Conservation (phyloP, 2,888 invertebrate species). For the Scaptomyza tumidula region DNA sequence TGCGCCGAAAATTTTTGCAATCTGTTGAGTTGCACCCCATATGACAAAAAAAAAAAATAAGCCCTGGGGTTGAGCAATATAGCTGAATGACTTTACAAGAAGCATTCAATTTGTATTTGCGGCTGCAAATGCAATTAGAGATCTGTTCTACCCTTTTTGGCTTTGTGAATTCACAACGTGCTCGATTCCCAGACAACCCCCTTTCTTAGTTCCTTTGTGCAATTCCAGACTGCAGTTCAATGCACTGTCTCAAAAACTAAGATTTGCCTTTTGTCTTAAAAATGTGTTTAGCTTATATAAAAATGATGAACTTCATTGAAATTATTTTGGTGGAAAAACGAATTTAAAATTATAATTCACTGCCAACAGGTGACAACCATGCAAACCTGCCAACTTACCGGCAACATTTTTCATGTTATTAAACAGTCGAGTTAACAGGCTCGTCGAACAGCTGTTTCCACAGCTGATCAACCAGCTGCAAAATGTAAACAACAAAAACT, state of each 20-base stretch:
- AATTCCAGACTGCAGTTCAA: constrained; percentile 63
- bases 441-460: constrained; percentile 44
- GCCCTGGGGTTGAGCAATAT: constrained; percentile 36
- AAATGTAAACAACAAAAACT: constrained; percentile 73
- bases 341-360: constrained; percentile 11
- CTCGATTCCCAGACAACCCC: constrained; percentile 71
- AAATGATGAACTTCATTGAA: not conserved
- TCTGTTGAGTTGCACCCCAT: constrained; percentile 57
- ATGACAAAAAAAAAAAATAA: constrained; percentile 4
- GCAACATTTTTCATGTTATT: constrained; percentile 23
- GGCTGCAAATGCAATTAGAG: constrained; percentile 68
- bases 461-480: constrained; percentile 62
- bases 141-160: constrained; percentile 46
- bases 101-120: constrained; percentile 61
- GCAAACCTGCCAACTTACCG: constrained; percentile 33
- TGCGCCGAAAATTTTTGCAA: constrained; percentile 63
- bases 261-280: constrained; percentile 16
- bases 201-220: constrained; percentile 38
- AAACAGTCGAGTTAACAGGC: constrained; percentile 38
- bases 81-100: constrained; percentile 65
- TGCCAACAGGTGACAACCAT: constrained; percentile 36
- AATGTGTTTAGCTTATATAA: not conserved
- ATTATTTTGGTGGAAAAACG: not conserved
- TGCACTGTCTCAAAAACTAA: constrained; percentile 55
- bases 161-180: constrained; percentile 68